Base-by-base conservation (phyloP, 2,888 invertebrate genomes). In the Candidula unifasciata region DNA sequence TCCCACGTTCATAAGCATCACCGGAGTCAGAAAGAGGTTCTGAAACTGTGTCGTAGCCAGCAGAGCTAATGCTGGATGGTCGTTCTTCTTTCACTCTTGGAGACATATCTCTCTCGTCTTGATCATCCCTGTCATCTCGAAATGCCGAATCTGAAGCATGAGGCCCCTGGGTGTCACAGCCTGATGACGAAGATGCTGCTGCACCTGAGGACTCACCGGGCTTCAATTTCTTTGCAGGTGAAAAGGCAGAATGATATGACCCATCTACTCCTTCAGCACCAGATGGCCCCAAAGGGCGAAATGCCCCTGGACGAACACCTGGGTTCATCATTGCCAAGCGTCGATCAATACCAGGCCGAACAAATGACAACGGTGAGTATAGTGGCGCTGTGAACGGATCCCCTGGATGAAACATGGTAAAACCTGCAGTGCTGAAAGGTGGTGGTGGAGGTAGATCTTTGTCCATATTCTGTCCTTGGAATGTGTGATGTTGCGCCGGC, bases 321-420 rank as follows among this genome's bases (percentile, higher is more conserved):
- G 79, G 71, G 33, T 73, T 80, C 88, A 92, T 89, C 78, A 91
- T 83, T 21, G 89, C 89, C 83, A 91, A 88, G 37, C 88, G 86
- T 33, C 90, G 87, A 57, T 91, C 91, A 66, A 91, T 80, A 24
- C 88, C 86, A 2, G 91, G 89, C 33, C 91, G 88, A 10, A 91
- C 90, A 87, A 90, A 91, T 27, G 90, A 91, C 35, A 91, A 87
- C 5, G 90, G 90, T 44, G 92, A 88, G 86, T 92, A 92, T 71
- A 92, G 88, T 0, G 92, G 92, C n/a, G 91, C 87, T n/a, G 91
- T 88, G 85, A 92, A 92, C 37, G 88, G 91, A 57, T 92, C 92
- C n/a, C 91, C 91, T 5, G 90, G 91, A 44, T 92, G 87, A 86
- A 90, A 92, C 90, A 92, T 90, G 3, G 90, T 87, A 80, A 89